Percentiles rank a stretch among this genome's conserved stretches.
Evolutionary conservation across 1,140 invertebrate genomes (phyloP).

Genomic region (Ceratina japonica): DNA sequence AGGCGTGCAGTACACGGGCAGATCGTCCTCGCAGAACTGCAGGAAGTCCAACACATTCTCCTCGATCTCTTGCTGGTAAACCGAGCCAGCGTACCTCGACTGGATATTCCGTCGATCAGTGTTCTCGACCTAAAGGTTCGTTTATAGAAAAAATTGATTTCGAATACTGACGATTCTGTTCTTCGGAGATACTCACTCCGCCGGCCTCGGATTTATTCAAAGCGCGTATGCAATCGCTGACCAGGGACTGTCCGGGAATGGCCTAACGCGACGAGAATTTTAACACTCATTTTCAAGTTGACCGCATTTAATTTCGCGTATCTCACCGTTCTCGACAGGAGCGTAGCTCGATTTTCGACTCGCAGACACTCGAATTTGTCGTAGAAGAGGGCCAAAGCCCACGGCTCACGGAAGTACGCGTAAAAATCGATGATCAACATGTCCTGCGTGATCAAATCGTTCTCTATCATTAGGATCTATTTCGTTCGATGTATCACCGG

Average conservation of each 20-base stretch:
- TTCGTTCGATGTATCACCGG: too few species aligned
- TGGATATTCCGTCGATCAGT: constrained; percentile 49
- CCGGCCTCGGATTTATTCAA: constrained; percentile 44
- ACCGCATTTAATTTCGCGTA: too few species aligned
- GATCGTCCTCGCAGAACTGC: constrained; percentile 54
- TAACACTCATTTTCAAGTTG: background rate
- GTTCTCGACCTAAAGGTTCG: constrained; percentile 36
- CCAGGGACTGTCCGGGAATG: constrained; percentile 31
- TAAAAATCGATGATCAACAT: constrained; percentile 81
- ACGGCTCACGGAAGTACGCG: constrained; percentile 82
- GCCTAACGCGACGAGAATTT: constrained; percentile 28
- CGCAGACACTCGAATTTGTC: constrained; percentile 80
- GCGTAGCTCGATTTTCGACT: constrained; percentile 57
- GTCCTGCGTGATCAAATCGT: constrained; percentile 39
- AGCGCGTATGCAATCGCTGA: constrained; percentile 40
- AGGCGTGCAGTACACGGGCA: constrained; percentile 61
- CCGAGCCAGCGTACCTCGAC: constrained; percentile 47
- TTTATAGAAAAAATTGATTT: background rate
- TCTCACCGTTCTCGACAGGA: constrained; percentile 53
- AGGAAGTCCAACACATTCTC: constrained; percentile 58
- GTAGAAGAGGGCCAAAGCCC: constrained; percentile 82
- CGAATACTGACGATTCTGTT: background rate
- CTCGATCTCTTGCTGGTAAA: constrained; percentile 58
- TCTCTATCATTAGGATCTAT: background rate
- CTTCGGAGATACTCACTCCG: constrained; percentile 41